Base-by-base conservation (phyloP, 2,113 vertebrate species). In the Tupaia chinensis region DNA sequence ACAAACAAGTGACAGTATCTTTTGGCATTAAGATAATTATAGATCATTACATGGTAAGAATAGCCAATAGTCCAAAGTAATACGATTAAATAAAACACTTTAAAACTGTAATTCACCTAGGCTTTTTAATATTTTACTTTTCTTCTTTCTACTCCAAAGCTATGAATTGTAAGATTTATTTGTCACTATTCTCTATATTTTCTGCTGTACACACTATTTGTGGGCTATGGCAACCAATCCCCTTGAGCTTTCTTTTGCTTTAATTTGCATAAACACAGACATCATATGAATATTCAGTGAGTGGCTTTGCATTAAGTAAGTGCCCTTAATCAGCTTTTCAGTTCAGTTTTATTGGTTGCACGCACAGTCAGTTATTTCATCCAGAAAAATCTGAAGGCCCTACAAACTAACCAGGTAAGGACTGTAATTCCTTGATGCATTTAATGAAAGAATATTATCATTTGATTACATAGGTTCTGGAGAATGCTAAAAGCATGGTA, bases 251-350 rank as follows among this genome's bases (percentile, higher is more conserved):
- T 97, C 98, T 98, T 98, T 98, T 97, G 97, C 97, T 97, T 97
- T 98, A 89, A 99, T 99, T 99, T 99, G 99, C 99, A 99, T 99
- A 99, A 99, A 99, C 99, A 99, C 99, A 98, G 99, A 96, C 99
- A 99, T 98, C 98, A 98, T 99, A 99, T 99, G 99, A 99, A 99
- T 99, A 99, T 99, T 99, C 99, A 99, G 99, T 98, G 98, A 98
- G 82, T 97, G 97, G 94, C 97, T 99, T 98, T 99, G 99, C 98
- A 98, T 99, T 99, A 99, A 99, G 98, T 98, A 97, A 98, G 98
- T 99, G 99, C 98, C 98, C 97, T 98, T 99, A 99, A 99, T 99
- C 99, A 99, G 99, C 99, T 99, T 99, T 99, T 99, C 98, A 98
- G 98, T 99, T 99, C 98, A 98, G 98, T 99, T 99, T 99, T 99